Evolutionary conservation across 2,797 vertebrate genomes (phyloP), one percentile per base, ranked within the genome.

Genomic region (Leptodactylus fallax): DNA sequence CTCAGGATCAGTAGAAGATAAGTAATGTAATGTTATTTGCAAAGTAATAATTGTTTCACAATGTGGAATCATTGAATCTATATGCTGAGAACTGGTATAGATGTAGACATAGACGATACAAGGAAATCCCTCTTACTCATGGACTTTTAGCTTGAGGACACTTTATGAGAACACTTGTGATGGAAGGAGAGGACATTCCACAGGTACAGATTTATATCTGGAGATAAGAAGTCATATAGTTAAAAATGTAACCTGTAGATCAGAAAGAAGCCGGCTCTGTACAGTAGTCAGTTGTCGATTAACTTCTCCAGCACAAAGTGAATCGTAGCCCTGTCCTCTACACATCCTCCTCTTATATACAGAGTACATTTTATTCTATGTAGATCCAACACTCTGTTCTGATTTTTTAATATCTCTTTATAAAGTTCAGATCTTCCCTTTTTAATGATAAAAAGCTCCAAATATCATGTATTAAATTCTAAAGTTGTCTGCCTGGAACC

Each of bases 171-270:
- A 53, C 84, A 49, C 61, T 81, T 79, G 21, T 58, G 47, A 19
- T 80, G 61, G 78, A 53, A 63, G 86, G 25, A 76, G 63, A 16
- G 7, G 58, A 83, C 86, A 65, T 87, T 83, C 86, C 80, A 17
- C 60, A 83, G 80, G 10, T 23, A 58, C 27, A 83, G 81, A 87
- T 87, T 77, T 83, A 83, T 63, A 49, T 69, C 51, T 27, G 12
- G 36, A 82, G 79, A 77, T 82, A 87, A 76, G 80, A 65, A 82
- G 47, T 6, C 23, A 76, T 77, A 55, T 55, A 69, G 82, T 84
- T 76, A 58, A 84, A 74, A 47, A 45, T 23, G 56, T 60, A 84
- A 60, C 82, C 55, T 84, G 55, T 12, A 84, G 72, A 74, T 58
- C 36, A 45, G 81, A 9, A 71, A 27, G 7, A 17, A 14, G 25